These are phyloP conservation scores for Arbacia lixula DNA, from an alignment of 53 echinoderm and acorn worm species.

Conservation along the genomic window DNA sequence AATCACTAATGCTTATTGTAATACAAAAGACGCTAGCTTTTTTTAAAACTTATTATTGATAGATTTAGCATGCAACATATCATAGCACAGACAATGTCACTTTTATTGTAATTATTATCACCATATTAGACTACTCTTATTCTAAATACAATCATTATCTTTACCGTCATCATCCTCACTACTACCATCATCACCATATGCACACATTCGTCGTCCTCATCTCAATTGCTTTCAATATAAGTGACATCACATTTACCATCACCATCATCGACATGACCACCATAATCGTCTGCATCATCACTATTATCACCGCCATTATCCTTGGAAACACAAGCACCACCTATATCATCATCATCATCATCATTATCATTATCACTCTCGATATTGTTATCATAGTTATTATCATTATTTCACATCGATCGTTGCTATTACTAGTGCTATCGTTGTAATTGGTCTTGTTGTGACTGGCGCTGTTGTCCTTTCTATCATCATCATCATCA, in stretches of 20 bases:
- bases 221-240: background rate
- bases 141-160: no score
- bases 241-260: background rate
- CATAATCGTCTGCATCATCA: background rate
- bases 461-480: background rate
- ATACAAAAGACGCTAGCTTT: no score
- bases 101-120: no score
- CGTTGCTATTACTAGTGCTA: background rate
- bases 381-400: background rate
- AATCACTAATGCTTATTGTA: no score
- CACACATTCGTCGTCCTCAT: background rate
- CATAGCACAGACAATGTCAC: no score
- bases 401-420: background rate
- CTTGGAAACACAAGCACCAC: background rate
- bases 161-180: background rate
- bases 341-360: background rate
- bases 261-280: background rate
- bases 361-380: background rate
- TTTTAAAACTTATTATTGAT: no score
- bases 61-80: no score
- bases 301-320: background rate
- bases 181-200: constrained; percentile 10
- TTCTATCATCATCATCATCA: background rate
- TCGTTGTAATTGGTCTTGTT: background rate
- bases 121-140: no score